phyloP scores from a whole-genome alignment of 2,113 vertebrate species.

The Phalacrocorax brasilianus region DNA sequence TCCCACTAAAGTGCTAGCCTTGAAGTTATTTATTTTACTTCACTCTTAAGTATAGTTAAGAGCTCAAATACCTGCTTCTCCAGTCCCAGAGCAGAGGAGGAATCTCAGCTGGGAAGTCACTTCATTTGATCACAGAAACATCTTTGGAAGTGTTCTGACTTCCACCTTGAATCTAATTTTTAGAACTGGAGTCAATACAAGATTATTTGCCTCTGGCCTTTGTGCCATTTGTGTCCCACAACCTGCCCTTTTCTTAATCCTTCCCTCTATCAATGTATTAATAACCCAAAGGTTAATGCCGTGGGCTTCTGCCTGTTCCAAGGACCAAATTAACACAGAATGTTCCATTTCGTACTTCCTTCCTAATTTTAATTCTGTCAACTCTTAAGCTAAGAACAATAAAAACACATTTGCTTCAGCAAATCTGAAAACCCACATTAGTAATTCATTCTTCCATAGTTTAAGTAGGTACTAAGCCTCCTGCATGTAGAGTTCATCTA shows the following conservation, averaged over 20 bases:
- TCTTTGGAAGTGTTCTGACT: not conserved
- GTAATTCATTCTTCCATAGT: not conserved
- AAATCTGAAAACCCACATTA: not conserved
- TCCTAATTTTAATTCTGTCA: not conserved
- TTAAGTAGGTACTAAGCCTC: not conserved
- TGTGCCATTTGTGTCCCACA: not conserved
- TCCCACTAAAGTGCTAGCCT: not conserved
- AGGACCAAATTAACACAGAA: not conserved
- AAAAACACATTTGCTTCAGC: not conserved
- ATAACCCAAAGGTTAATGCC: constrained; percentile 38
- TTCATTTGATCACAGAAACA: not conserved
- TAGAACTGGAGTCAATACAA: not conserved
- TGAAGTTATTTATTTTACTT: not conserved
- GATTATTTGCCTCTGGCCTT: not conserved
- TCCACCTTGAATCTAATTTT: not conserved
- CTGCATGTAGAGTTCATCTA: not conserved
- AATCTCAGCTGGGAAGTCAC: not conserved
- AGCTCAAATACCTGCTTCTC: not conserved
- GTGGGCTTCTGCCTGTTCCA: not conserved
- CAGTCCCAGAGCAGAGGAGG: not conserved
- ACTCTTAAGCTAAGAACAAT: not conserved
- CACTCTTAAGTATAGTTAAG: not conserved
- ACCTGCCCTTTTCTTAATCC: constrained; percentile 50
- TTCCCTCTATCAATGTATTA: constrained; percentile 11
- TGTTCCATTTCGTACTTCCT: not conserved